phyloP scores from a whole-genome alignment of 2,797 vertebrate species.

The Echeneis naucrates region DNA sequence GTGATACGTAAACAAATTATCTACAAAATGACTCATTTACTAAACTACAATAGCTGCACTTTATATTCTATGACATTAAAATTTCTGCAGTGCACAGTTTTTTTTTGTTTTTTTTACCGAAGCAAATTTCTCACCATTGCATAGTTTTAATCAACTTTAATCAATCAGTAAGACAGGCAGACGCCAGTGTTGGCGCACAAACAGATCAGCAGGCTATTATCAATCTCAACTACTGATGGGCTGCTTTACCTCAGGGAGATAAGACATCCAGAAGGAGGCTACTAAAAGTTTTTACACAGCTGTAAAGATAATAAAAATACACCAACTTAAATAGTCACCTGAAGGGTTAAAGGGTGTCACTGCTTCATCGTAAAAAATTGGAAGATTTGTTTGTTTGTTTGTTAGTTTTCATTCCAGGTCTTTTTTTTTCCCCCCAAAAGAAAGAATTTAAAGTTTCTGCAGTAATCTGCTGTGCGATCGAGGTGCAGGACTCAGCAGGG shows the following conservation, averaged over 20 bases:
- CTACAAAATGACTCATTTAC: not conserved
- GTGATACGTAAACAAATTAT: not conserved
- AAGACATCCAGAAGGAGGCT: not conserved
- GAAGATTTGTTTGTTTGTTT: not conserved
- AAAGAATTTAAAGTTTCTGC: not conserved
- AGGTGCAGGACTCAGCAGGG: constrained; percentile 22
- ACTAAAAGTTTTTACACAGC: not conserved
- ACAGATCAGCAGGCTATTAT: constrained; percentile 36
- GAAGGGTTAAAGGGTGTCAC: not conserved
- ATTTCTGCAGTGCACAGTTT: not conserved
- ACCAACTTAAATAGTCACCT: not conserved
- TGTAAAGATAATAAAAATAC: constrained; percentile 1
- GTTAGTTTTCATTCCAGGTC: not conserved
- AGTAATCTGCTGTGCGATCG: constrained; percentile 1
- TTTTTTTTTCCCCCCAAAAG: not conserved
- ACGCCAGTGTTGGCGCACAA: constrained; percentile 25
- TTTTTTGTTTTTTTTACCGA: too few species aligned
- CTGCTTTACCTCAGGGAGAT: constrained; percentile 8
- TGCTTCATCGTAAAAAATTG: not conserved
- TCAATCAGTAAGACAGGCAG: constrained; percentile 50
- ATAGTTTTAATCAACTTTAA: constrained; percentile 44
- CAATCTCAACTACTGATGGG: constrained; percentile 18
- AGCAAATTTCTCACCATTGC: constrained; percentile 10
- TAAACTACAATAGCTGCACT: not conserved
- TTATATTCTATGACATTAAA: not conserved